Evolutionary conservation across 2,888 invertebrate genomes (phyloP).

Genomic region (Poecilus cupreus): DNA sequence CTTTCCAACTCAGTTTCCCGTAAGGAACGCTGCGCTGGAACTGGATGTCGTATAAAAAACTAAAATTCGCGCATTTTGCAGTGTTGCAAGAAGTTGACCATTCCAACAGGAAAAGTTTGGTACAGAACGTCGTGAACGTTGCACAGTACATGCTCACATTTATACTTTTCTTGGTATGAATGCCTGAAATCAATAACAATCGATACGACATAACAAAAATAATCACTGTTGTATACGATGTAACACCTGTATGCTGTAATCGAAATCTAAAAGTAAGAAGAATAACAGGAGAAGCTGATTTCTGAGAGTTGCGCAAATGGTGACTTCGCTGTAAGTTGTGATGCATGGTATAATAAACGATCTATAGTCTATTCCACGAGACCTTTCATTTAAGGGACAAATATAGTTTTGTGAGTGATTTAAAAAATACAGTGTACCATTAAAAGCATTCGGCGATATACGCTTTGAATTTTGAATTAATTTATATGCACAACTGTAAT

Average conservation of each 20-base stretch:
- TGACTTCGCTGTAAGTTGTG: no score
- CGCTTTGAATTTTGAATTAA: no score
- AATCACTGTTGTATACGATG: slow-evolving; percentile 21
- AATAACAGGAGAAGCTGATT: not conserved
- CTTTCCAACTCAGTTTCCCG: slow-evolving; percentile 19
- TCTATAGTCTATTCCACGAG: no score
- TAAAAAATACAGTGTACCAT: no score
- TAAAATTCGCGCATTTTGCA: not conserved
- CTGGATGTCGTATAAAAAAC: not conserved
- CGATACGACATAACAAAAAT: not conserved
- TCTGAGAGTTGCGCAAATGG: no score
- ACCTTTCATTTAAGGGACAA: no score
- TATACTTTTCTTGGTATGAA: not conserved
- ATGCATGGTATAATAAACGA: no score
- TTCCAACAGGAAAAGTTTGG: not conserved
- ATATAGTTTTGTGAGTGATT: no score
- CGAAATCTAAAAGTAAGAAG: slow-evolving; percentile 1
- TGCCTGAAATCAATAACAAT: slow-evolving; percentile 20
- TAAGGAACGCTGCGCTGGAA: not conserved
- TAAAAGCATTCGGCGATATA: no score
- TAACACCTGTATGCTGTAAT: slow-evolving; percentile 12
- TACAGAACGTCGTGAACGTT: not conserved
- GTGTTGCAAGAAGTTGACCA: not conserved
- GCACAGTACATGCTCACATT: no score
- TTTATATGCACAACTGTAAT: no score